Conservation (phyloP, 2,797 vertebrate genomes). For the Hephaestus fuliginosus region DNA sequence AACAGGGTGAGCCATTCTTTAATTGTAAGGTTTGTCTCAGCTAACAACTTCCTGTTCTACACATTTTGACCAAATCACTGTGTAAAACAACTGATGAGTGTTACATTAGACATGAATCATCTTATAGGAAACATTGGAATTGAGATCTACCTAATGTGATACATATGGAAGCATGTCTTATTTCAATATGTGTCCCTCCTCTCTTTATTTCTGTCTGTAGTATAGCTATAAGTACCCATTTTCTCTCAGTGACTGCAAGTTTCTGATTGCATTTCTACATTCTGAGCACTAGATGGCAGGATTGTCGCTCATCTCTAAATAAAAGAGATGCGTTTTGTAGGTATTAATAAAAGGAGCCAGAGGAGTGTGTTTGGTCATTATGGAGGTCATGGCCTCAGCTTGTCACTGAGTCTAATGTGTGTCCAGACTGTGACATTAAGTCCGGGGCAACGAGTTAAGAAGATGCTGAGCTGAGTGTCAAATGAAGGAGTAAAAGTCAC, state of each 20-base stretch:
- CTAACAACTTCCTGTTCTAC: neutral
- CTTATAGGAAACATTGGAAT: neutral
- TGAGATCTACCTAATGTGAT: neutral
- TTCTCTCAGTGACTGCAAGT: neutral
- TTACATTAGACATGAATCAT: neutral
- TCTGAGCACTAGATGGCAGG: conserved; percentile 30
- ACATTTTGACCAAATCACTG: neutral
- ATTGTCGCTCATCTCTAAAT: neutral
- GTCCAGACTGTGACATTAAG: neutral
- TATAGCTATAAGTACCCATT: no score
- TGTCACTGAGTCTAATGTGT: neutral
- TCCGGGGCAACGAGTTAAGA: neutral
- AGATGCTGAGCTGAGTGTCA: neutral
- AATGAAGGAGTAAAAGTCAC: neutral
- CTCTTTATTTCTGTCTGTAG: neutral
- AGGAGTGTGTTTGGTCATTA: neutral
- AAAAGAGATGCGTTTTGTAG: no score
- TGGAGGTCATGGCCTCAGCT: neutral
- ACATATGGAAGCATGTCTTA: neutral
- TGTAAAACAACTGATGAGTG: neutral
- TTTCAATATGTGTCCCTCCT: neutral
- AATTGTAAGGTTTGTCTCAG: neutral
- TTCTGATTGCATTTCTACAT: neutral
- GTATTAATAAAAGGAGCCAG: neutral
- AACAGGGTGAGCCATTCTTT: neutral